Base-by-base conservation (phyloP, 2,797 vertebrate genomes). In the Remorina albescens region DNA sequence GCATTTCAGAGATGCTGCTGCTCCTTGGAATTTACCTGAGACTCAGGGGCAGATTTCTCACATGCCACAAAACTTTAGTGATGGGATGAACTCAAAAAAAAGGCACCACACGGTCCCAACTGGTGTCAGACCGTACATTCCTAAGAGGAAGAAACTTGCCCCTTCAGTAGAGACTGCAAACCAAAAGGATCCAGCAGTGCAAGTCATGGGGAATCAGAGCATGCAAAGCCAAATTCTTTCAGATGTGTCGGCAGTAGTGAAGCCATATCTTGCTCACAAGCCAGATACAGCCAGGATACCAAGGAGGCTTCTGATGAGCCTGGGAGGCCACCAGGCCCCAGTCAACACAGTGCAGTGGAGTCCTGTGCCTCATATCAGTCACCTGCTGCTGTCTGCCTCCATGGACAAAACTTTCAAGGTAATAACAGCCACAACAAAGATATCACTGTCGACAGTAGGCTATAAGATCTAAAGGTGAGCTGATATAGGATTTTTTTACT, bases 391-490 rank as follows among this genome's bases (percentile, higher is more conserved):
- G 64, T 98, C 98, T 0, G 93, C 96, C 7, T 99, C 98, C 51
- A 98, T 99, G 97, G 98, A 99, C 88, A 96, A 95, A 84, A 98
- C 96, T 21, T 76, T 96, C 71, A 99, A 98, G 98, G 98, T 99
- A 96, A 84, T 39, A 30, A 21, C n/a, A 23, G 23, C 49, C 23
- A 34, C 30, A 65, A 2, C 11, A 41, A 23, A 34, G 28, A 25
- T 28, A 1, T n/a, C 11, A 10, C 55, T 39, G n/a, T 12, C 68
- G 67, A 47, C 21, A 76, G 19, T 61, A 65, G 42, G 34, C 16
- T 30, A 9, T 44, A 16, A 57, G 18, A 42, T 18, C 3, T 18
- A 6, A 18, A 42, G 15, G 9, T 10, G 26, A 21, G 9, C 12
- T n/a, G 3, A 60, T 47, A 32, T 3, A 54, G 18, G 32, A 39